phyloP scores from a whole-genome alignment of 2,113 vertebrate species.

The Gymnorhina tibicen region DNA sequence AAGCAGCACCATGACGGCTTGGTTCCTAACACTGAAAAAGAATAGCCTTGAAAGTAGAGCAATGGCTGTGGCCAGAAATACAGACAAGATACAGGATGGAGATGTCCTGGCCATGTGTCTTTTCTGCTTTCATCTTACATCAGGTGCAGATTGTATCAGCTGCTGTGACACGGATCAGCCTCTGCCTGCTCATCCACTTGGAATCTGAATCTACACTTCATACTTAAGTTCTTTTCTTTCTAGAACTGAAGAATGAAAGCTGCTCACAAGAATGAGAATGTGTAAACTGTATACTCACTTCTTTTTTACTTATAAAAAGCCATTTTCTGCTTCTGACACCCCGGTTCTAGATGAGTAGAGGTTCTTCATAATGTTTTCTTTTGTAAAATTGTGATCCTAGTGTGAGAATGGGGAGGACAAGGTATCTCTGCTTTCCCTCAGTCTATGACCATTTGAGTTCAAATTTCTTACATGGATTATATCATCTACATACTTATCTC shows the following conservation, averaged over 20 bases:
- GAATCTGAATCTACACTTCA: background rate
- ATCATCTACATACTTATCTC: background rate
- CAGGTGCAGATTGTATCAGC: background rate
- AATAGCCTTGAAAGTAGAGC: background rate
- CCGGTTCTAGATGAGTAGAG: background rate
- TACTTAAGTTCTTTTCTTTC: background rate
- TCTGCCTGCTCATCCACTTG: background rate
- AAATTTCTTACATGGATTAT: background rate
- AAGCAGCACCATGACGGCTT: background rate
- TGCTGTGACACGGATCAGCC: background rate
- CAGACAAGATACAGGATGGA: background rate
- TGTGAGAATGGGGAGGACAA: background rate
- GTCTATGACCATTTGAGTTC: background rate
- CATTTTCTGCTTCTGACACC: background rate
- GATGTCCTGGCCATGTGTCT: background rate
- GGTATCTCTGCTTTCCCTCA: background rate
- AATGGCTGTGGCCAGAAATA: background rate
- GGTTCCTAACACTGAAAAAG: background rate
- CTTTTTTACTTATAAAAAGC: background rate
- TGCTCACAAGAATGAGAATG: background rate
- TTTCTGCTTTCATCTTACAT: background rate
- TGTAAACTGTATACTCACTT: background rate
- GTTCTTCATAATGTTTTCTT: background rate
- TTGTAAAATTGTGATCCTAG: background rate
- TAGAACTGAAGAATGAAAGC: background rate